Base-by-base conservation (phyloP, 2,797 vertebrate species). In the Pangasius djambal region DNA sequence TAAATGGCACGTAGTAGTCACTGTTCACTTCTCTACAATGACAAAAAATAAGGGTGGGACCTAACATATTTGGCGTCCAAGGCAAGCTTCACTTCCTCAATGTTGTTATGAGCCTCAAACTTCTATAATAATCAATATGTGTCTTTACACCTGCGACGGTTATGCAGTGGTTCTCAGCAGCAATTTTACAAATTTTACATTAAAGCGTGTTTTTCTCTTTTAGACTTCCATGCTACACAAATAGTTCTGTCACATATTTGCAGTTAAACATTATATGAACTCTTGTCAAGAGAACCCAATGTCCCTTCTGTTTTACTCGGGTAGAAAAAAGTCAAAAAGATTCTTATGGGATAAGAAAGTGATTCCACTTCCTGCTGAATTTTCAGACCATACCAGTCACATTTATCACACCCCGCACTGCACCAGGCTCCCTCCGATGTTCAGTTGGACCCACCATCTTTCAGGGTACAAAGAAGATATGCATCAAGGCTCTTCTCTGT, bases 1-100 rank as follows among this genome's bases (percentile, higher is more conserved):
- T 52, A 74, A 78, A 83, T 40, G 84, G 89, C 89, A 88, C 90
- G 90, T 87, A 82, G 77, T 90, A 91, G 92, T 90, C 86, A 93
- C 89, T 85, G 84, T 81, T 88, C 86, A 88, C 82, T 67, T 89
- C 86, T 75, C 10, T 75, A 48, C 9, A 10, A 25, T 75, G 25
- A 84, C 52, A 79, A 83, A 65, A 88, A 48, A 48, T 28, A 89
- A 92, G 6, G 44, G 12, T 44, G 3, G 8, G 20, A 74, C 20
- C 12, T 50, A 77, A 16, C 12, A 77, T 52, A 50, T 78, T 79
- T 79, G 13, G 2, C n/a, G 0, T 50, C 74, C 74, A 77, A 50
- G 25, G 22, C 40, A 75, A 48, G 22, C 22, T 22, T 25, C 40
- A 12, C 8, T 48, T 44, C 44, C 25, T 77, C 74, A 50, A 50